Evolutionary conservation across 1,140 invertebrate genomes (phyloP).

Genomic region (Sinonovacula constricta): DNA sequence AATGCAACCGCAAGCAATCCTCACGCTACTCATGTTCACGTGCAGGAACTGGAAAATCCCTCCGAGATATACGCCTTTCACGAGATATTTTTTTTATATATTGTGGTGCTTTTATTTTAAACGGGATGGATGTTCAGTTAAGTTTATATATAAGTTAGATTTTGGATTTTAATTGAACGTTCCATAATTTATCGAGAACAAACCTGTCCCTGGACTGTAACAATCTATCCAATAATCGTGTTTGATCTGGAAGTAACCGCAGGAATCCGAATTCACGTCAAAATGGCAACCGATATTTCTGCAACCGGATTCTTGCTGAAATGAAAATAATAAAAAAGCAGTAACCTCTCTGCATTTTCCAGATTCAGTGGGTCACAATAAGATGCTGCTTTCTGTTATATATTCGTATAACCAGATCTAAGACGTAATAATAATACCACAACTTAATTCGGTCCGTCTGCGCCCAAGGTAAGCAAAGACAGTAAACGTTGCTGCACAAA

Average conservation of each 20-base stretch:
- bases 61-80: not conserved
- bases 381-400: too few relatives aligned
- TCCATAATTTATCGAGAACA: not conserved
- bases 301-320: slow-evolving; percentile 77
- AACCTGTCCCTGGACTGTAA: slow-evolving; percentile 56
- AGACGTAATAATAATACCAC: too few relatives aligned
- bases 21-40: not conserved
- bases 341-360: too few relatives aligned
- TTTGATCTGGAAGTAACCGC: slow-evolving; percentile 74
- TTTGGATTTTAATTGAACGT: not conserved
- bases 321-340: slow-evolving; percentile 72
- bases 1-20: not conserved
- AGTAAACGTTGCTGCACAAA: too few relatives aligned
- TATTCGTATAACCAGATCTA: too few relatives aligned
- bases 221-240: slow-evolving; percentile 62
- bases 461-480: too few relatives aligned
- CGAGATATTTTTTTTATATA: not conserved
- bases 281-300: slow-evolving; percentile 64
- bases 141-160: not conserved
- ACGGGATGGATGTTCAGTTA: not conserved
- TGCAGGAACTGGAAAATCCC: not conserved
- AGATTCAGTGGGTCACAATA: too few relatives aligned
- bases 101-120: not conserved
- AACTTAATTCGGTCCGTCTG: too few relatives aligned
- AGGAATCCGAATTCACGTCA: slow-evolving; percentile 69